phyloP scores from a whole-genome alignment of 2,797 vertebrate species.

The Pipistrellus pipistrellus region DNA sequence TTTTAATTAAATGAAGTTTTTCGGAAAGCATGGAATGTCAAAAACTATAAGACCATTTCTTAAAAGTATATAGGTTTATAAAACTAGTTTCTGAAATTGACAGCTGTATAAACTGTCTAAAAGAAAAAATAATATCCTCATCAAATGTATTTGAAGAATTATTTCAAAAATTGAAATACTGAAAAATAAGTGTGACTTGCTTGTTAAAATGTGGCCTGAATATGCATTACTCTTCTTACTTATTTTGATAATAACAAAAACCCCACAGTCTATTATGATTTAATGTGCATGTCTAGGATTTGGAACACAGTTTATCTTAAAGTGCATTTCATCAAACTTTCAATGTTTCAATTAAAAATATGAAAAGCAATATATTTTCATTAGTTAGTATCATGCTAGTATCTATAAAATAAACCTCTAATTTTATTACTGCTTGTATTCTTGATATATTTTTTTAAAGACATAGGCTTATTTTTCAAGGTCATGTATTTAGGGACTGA shows the following conservation, averaged over 20 bases:
- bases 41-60: conserved; percentile 74
- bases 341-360: conserved; percentile 1
- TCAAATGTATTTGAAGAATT: conserved; percentile 58
- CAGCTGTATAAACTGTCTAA: conserved; percentile 74
- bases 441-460: conserved; percentile 58
- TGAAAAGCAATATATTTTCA: conserved; percentile 69
- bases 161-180: conserved; percentile 74
- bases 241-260: conserved; percentile 73
- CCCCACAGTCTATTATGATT: conserved; percentile 72
- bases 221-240: conserved; percentile 73
- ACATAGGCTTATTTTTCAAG: conserved; percentile 86
- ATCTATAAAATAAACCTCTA: conserved; percentile 51
- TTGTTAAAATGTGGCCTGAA: conserved; percentile 84
- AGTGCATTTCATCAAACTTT: conserved; percentile 82
- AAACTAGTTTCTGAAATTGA: conserved; percentile 79
- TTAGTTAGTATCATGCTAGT: conserved; percentile 64
- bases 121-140: conserved; percentile 67
- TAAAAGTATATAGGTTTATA: conserved; percentile 72
- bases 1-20: conserved; percentile 82
- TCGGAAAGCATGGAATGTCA: conserved; percentile 66
- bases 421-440: conserved; percentile 54
- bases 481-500: conserved; percentile 84
- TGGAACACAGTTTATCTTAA: conserved; percentile 74
- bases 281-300: conserved; percentile 61
- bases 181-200: conserved; percentile 79